phyloP scores from a whole-genome alignment of 2,888 invertebrate genomes.

The Globia sparganii region DNA sequence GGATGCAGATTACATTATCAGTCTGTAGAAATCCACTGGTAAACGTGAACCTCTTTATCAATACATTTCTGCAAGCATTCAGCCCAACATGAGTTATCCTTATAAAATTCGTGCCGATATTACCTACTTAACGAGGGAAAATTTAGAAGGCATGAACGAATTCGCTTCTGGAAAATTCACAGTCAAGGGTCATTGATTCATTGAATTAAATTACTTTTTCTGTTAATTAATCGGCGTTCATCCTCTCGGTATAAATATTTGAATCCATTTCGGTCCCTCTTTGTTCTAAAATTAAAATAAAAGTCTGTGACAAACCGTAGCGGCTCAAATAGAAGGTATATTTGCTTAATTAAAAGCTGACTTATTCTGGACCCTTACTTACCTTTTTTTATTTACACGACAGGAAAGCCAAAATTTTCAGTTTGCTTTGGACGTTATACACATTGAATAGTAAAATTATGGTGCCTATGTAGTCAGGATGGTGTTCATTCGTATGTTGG shows the following conservation, averaged over 20 bases:
- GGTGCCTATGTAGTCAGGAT: not conserved
- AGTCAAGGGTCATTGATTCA: not conserved
- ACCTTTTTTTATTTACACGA: conserved; percentile 49
- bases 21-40: no score
- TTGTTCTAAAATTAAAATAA: conserved; percentile 2
- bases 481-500: not conserved
- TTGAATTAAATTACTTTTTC: not conserved
- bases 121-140: not conserved
- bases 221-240: not conserved
- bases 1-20: no score
- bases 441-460: not conserved
- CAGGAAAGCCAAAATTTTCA: conserved; percentile 7
- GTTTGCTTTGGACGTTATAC: not conserved
- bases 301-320: conserved; percentile 12
- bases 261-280: not conserved
- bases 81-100: not conserved
- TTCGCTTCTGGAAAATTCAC: no score
- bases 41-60: no score
- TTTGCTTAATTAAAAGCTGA: conserved; percentile 42
- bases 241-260: conserved; percentile 36
- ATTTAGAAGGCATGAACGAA: not conserved
- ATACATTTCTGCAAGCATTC: not conserved
- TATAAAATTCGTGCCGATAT: not conserved
- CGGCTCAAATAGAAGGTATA: conserved; percentile 15
- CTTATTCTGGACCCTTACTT: conserved; percentile 16